These are phyloP conservation scores for Tiaroga cobitis DNA, from an alignment of 2,797 vertebrate species.

Conservation along the genomic window DNA sequence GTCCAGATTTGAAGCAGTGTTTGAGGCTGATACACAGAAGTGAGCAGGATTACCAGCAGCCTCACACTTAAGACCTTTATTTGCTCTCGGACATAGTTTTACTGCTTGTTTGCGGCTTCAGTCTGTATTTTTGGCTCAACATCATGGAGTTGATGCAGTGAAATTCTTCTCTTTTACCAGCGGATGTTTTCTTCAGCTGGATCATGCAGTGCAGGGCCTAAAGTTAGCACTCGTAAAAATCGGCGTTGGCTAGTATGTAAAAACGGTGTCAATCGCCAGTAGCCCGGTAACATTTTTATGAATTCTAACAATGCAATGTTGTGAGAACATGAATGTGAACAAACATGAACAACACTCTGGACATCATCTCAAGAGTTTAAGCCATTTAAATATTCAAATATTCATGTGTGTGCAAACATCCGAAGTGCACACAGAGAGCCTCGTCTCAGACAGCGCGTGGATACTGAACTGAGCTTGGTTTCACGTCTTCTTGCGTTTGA, in stretches of 20 bases:
- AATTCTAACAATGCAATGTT: not conserved
- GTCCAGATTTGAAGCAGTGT: not conserved
- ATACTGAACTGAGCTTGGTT: too few relatives aligned
- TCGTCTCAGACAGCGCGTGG: too few relatives aligned
- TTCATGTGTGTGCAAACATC: not conserved
- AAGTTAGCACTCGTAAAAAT: not conserved
- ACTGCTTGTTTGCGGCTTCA: slow-evolving; percentile 32
- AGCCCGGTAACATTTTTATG: not conserved
- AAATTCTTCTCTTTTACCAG: slow-evolving; percentile 37
- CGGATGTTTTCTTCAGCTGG: slow-evolving; percentile 9
- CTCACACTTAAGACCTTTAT: slow-evolving; percentile 12
- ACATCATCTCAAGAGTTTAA: not conserved
- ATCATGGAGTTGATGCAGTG: slow-evolving; percentile 2
- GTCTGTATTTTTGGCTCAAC: slow-evolving; percentile 22
- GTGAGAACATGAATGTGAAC: not conserved
- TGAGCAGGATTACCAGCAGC: slow-evolving; percentile 9
- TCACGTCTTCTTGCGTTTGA: too few relatives aligned
- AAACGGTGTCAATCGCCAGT: not conserved
- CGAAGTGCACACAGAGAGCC: too few relatives aligned
- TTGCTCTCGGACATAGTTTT: slow-evolving; percentile 18
- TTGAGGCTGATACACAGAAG: not conserved
- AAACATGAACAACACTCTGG: not conserved
- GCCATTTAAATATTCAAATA: not conserved
- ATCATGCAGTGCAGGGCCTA: not conserved
- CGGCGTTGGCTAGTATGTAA: not conserved